A percentile compares a stretch with the other conserved stretches of the same genome.
These are phyloP conservation scores for Rhingia campestris DNA, from an alignment of 2,888 invertebrate genomes.

Conservation along the genomic window DNA sequence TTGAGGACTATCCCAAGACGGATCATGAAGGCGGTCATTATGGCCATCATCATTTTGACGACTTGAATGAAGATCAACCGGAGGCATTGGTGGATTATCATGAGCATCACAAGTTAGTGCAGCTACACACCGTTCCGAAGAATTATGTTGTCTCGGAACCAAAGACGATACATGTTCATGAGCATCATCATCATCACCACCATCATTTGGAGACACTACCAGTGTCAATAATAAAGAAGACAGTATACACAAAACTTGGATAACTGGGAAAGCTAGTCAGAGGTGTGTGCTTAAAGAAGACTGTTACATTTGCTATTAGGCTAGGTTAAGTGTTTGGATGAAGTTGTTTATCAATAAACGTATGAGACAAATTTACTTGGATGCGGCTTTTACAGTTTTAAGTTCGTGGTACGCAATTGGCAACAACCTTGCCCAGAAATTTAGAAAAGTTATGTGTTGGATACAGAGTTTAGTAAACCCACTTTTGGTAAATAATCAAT, in stretches of 20 bases:
- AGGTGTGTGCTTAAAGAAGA: slow-evolving; percentile 12
- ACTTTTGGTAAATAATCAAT: too few relatives aligned
- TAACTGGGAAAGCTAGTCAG: background rate
- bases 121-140: slow-evolving; percentile 37
- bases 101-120: slow-evolving; percentile 33
- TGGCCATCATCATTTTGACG: slow-evolving; percentile 58
- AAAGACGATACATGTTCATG: slow-evolving; percentile 53
- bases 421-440: too few relatives aligned
- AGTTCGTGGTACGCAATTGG: too few relatives aligned
- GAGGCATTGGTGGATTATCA: slow-evolving; percentile 9
- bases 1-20: slow-evolving; percentile 29
- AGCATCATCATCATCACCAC: slow-evolving; percentile 67
- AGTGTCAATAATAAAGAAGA: slow-evolving; percentile 63
- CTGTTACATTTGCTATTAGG: slow-evolving; percentile 8
- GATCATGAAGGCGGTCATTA: slow-evolving; percentile 44
- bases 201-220: slow-evolving; percentile 52
- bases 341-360: background rate
- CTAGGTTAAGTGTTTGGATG: slow-evolving; percentile 7
- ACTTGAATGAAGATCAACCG: slow-evolving; percentile 40
- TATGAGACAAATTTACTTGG: too few relatives aligned
- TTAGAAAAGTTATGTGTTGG: too few relatives aligned
- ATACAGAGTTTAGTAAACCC: too few relatives aligned
- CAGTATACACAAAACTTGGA: slow-evolving; percentile 56
- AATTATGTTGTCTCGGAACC: slow-evolving; percentile 25
- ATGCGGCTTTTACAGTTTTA: too few relatives aligned